Evolutionary conservation across 2,113 vertebrate species (phyloP).

Genomic region (Coturnix japonica): DNA sequence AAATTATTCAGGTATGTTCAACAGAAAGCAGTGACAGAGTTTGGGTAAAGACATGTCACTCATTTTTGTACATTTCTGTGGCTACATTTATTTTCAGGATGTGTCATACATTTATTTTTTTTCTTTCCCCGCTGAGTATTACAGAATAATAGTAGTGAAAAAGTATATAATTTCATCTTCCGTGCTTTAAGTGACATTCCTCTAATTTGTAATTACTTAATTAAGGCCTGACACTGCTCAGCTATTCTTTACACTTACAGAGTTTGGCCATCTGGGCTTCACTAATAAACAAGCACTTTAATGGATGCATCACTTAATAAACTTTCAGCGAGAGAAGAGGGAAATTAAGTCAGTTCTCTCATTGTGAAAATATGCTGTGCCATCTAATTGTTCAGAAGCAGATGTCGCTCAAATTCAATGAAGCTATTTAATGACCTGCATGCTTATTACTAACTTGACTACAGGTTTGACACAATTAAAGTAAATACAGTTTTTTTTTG

Average conservation of each 20-base stretch:
- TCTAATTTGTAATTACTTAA: constrained; percentile 54
- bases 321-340: constrained; percentile 25
- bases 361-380: constrained; percentile 47
- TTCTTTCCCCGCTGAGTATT: neutral
- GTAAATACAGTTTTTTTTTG: neutral
- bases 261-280: constrained; percentile 40
- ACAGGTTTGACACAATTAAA: constrained; percentile 14
- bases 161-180: neutral
- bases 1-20: neutral
- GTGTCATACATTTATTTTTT: neutral
- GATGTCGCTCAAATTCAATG: constrained; percentile 63
- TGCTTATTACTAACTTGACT: constrained; percentile 32
- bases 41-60: neutral
- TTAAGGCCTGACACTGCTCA: constrained; percentile 47
- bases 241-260: constrained; percentile 39
- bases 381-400: constrained; percentile 53
- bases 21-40: neutral
- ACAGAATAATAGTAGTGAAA: neutral
- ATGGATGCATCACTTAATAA: constrained; percentile 53
- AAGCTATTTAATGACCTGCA: constrained; percentile 37
- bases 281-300: constrained; percentile 55
- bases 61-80: neutral
- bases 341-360: constrained; percentile 52
- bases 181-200: neutral
- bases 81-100: neutral